phyloP scores from a whole-genome alignment of 2,797 vertebrate genomes.

The Muscicapa comitata region DNA sequence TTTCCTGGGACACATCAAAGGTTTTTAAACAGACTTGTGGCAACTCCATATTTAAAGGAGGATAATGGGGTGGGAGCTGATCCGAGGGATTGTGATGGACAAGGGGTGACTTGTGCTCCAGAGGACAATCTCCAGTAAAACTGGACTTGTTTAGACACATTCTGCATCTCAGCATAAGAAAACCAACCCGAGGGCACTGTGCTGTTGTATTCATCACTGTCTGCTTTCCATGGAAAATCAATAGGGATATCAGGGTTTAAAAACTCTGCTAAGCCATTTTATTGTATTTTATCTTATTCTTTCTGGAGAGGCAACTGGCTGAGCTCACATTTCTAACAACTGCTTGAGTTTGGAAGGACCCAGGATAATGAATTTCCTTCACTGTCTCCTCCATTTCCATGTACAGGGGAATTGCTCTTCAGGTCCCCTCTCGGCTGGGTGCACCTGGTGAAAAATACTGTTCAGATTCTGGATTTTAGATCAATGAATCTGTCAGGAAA shows the following conservation, averaged over 20 bases:
- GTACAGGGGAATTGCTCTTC: not conserved
- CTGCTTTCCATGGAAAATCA: constrained; percentile 20
- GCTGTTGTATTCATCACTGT: not conserved
- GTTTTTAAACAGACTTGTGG: not conserved
- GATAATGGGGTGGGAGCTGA: not conserved
- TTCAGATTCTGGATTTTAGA: not conserved
- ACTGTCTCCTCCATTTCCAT: not conserved
- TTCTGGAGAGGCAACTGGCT: not conserved
- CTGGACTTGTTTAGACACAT: not conserved
- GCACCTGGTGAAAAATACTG: not conserved
- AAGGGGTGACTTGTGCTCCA: not conserved
- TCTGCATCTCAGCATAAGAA: not conserved
- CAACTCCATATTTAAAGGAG: not conserved
- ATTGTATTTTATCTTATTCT: not conserved
- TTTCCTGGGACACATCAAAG: not conserved
- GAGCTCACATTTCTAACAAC: not conserved
- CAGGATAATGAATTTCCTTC: not conserved
- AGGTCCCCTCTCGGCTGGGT: not conserved
- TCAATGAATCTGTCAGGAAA: not conserved
- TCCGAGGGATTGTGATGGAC: not conserved
- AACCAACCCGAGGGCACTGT: not conserved
- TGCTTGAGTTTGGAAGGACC: not conserved
- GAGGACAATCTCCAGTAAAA: not conserved
- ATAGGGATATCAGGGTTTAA: not conserved
- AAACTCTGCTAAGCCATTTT: not conserved